A percentile compares a stretch with the other conserved stretches of the same genome.
Conservation (phyloP, 2,888 invertebrate species). For the Habroteleia sp. region DNA sequence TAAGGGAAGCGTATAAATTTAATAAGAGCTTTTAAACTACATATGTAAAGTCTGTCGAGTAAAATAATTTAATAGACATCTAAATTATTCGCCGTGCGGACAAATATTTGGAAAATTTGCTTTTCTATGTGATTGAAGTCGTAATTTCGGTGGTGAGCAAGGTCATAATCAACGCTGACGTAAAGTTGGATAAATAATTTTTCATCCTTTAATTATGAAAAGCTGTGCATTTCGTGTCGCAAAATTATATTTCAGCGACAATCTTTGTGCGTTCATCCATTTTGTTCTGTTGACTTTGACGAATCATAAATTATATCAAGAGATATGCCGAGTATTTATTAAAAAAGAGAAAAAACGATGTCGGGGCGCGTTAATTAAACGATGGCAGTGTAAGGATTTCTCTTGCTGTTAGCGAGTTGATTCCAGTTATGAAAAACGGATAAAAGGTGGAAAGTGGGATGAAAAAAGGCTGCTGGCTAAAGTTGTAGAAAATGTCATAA, state of each 20-base stretch:
- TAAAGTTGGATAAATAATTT: slow-evolving; percentile 57
- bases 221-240: slow-evolving; percentile 42
- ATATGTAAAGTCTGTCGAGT: slow-evolving; percentile 37
- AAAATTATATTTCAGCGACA: slow-evolving; percentile 50
- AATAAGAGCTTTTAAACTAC: slow-evolving; percentile 37
- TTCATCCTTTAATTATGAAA: slow-evolving; percentile 56
- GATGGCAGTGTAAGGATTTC: slow-evolving; percentile 34
- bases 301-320: slow-evolving; percentile 59
- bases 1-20: slow-evolving; percentile 55
- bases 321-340: slow-evolving; percentile 52
- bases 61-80: slow-evolving; percentile 58
- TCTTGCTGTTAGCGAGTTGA: slow-evolving; percentile 28
- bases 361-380: slow-evolving; percentile 50
- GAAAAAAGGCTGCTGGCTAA: slow-evolving; percentile 36
- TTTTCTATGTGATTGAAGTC: slow-evolving; percentile 39
- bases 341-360: slow-evolving; percentile 35
- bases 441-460: slow-evolving; percentile 31
- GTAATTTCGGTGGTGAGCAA: slow-evolving; percentile 6
- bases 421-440: slow-evolving; percentile 43
- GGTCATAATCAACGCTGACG: slow-evolving; percentile 34
- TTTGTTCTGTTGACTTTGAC: slow-evolving; percentile 63
- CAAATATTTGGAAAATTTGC: slow-evolving; percentile 31
- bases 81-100: slow-evolving; percentile 8
- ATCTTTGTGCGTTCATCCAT: slow-evolving; percentile 56
- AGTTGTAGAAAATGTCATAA: slow-evolving; percentile 37